These are phyloP conservation scores for Corydoras maculifer DNA, from an alignment of 2,113 vertebrate genomes.

Conservation along the genomic window DNA sequence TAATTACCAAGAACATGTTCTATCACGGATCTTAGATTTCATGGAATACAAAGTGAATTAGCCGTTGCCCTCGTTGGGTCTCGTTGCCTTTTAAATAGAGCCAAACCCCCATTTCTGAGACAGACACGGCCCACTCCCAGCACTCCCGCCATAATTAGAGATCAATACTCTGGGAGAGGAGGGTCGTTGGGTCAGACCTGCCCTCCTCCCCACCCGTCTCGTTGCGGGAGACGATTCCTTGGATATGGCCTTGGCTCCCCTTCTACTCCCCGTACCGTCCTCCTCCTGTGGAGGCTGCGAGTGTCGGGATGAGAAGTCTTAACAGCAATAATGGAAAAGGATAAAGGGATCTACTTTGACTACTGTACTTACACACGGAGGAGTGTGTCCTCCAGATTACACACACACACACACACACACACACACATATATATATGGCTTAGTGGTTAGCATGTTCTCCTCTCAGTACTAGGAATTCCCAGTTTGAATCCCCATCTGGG, in stretches of 20 bases:
- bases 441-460: too few relatives aligned
- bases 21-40: conserved; percentile 5
- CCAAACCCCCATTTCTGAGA: neutral
- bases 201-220: neutral
- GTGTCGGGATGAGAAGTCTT: conserved; percentile 44
- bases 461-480: too few relatives aligned
- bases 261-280: too few relatives aligned
- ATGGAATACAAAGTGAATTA: too few relatives aligned
- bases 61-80: neutral
- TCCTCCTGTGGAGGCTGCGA: too few relatives aligned
- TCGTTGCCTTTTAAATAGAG: neutral
- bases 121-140: neutral
- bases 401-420: too few relatives aligned
- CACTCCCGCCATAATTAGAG: conserved; percentile 5
- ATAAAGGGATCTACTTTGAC: too few relatives aligned
- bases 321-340: conserved; percentile 54
- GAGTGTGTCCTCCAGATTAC: too few relatives aligned
- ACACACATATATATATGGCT: too few relatives aligned
- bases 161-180: neutral
- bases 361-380: too few relatives aligned
- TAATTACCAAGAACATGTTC: conserved; percentile 47
- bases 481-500: too few relatives aligned
- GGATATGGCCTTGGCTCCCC: too few relatives aligned
- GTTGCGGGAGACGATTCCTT: neutral
- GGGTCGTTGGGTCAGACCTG: conserved; percentile 1